Evolutionary conservation across 1,140 invertebrate species (phyloP), one percentile per base, ranked within the genome.

Genomic region (Drosophila mojavensis): DNA sequence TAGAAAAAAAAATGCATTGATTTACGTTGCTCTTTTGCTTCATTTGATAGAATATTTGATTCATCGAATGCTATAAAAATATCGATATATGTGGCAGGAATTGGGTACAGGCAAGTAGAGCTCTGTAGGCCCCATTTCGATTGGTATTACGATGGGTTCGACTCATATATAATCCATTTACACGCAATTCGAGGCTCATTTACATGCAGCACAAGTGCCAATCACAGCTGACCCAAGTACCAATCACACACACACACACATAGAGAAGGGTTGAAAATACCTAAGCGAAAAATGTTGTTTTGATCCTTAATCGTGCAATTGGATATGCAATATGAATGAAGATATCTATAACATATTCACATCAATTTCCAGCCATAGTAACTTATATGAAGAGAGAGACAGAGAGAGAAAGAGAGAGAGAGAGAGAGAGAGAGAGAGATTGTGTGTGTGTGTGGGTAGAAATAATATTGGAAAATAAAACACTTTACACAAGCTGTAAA

Each of bases 321-420:
- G 28, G 48, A 68, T 68, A 26, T 61, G 66, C 67, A 70, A 55
- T 70, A 63, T 70, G 67, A 48, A 56, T 70, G 67, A 64, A 43
- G 66, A 60, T 51, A 70, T 63, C 60, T 51, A 64, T 33, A 63
- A 64, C 41, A 64, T 56, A 70, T 70, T 70, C 55, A 50, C 60
- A 70, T 43, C 67, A 70, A 70, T 70, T 70, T 70, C 30, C 60
- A 63, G 67, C 60, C 30, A 70, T 63, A 70, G 64, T 56, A 70
- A 64, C 56, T 47, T 47, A 47, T 41, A 60, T 1, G 26, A 17
- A 51, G 26, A 2, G 47, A 55, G 5, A 4, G 30, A 17, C 7
- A 54, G 9, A 60, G 10, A 50, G 24, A 43, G 26, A 2, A 36
- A 55, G 2, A 4, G 30, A 17, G 15, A 55, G 9, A 36, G 7